These are phyloP conservation scores for Melanotaenia parkinsoni DNA, from an alignment of 2,797 vertebrate genomes.

Conservation along the genomic window DNA sequence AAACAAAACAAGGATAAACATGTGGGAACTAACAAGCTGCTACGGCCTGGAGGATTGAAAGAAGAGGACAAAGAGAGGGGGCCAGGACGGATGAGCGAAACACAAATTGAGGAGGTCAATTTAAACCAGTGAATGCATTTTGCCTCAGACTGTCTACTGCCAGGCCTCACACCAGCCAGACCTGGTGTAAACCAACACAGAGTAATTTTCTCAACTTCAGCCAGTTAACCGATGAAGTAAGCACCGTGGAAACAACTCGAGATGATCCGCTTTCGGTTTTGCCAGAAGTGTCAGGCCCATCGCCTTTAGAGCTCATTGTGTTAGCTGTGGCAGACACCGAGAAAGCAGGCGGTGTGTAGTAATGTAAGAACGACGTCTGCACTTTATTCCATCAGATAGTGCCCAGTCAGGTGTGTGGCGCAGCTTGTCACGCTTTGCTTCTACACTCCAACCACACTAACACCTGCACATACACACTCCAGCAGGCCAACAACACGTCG, in stretches of 20 bases:
- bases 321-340: slow-evolving; percentile 48
- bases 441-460: slow-evolving; percentile 21
- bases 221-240: slow-evolving; percentile 64
- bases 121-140: slow-evolving; percentile 54
- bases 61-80: slow-evolving; percentile 38
- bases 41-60: slow-evolving; percentile 36
- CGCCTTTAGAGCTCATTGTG: slow-evolving; percentile 60
- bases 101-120: slow-evolving; percentile 58
- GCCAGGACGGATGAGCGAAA: slow-evolving; percentile 55
- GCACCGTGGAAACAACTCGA: slow-evolving; percentile 51
- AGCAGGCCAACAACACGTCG: slow-evolving; percentile 20
- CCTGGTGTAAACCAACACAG: slow-evolving; percentile 39
- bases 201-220: slow-evolving; percentile 64
- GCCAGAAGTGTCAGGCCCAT: slow-evolving; percentile 57
- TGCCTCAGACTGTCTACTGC: slow-evolving; percentile 39
- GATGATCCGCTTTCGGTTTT: slow-evolving; percentile 65
- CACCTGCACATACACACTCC: not conserved
- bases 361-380: slow-evolving; percentile 64
- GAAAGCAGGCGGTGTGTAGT: slow-evolving; percentile 50
- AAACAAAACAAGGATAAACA: slow-evolving; percentile 42
- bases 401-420: slow-evolving; percentile 63
- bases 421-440: slow-evolving; percentile 52
- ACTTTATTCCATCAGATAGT: slow-evolving; percentile 69
- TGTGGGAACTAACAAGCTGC: slow-evolving; percentile 51
- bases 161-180: slow-evolving; percentile 38